These are phyloP conservation scores for Nettapus auritus DNA, from an alignment of 2,113 vertebrate genomes.

Conservation along the genomic window DNA sequence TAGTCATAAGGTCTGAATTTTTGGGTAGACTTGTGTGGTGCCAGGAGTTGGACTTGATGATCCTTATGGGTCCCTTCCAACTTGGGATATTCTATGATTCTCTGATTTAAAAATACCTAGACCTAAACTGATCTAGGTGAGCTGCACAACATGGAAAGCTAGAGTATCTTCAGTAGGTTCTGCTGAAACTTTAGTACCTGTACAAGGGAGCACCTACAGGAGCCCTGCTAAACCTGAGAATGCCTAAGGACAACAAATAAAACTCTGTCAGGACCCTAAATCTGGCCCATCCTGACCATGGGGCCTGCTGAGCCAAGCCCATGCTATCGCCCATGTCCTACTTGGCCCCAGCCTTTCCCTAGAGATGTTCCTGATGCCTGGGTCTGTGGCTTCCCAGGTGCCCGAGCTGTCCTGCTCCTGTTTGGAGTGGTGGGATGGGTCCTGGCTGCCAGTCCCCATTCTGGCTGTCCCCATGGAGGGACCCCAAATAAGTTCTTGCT, in stretches of 20 bases:
- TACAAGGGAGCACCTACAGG: not conserved
- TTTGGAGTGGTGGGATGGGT: not conserved
- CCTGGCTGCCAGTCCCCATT: not conserved
- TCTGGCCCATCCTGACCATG: not conserved
- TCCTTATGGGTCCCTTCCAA: too few relatives aligned
- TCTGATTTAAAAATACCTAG: too few relatives aligned
- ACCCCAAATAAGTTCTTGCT: fast-evolving
- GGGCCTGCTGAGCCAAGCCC: fast-evolving
- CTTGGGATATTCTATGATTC: too few relatives aligned
- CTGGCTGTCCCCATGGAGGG: too few relatives aligned
- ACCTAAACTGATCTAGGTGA: not conserved
- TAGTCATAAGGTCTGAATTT: too few relatives aligned
- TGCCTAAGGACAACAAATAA: not conserved
- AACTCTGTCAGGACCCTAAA: not conserved
- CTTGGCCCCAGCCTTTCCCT: not conserved
- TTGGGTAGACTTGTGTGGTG: too few relatives aligned
- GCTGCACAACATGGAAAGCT: not conserved
- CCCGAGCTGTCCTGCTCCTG: too few relatives aligned
- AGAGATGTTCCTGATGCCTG: not conserved
- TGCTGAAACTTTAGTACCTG: fast-evolving
- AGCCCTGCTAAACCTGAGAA: fast-evolving
- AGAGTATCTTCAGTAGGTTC: not conserved
- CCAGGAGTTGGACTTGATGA: too few relatives aligned
- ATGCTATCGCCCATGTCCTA: not conserved
- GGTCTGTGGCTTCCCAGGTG: not conserved